Evolutionary conservation across 2,113 vertebrate genomes (phyloP).

Genomic region (Isichthys henryi): DNA sequence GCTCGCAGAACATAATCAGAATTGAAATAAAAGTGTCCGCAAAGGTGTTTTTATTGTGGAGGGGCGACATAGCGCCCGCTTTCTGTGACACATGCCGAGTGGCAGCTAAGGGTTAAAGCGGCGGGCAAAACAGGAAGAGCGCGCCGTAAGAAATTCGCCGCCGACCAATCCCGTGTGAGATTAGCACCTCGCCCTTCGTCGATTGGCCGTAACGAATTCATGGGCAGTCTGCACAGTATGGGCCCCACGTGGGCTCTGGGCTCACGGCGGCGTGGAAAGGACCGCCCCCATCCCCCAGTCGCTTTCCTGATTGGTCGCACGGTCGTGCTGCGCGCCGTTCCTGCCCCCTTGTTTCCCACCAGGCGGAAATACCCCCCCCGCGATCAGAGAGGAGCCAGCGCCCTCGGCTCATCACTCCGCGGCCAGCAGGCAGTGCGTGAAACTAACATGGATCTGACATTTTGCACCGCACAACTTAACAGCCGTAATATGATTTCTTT

Average conservation of each 20-base stretch:
- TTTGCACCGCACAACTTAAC: constrained; percentile 46
- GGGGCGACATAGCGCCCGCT: not conserved
- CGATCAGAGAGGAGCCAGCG: constrained; percentile 35
- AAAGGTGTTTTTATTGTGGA: not conserved
- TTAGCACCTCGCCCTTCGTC: constrained; percentile 50
- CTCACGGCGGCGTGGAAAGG: not conserved
- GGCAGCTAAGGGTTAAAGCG: constrained; percentile 63
- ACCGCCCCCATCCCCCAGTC: constrained; percentile 26
- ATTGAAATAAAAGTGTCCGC: not conserved
- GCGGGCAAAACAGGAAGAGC: constrained; percentile 50
- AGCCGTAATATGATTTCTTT: constrained; percentile 49
- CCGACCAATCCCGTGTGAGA: constrained; percentile 58
- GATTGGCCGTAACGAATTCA: constrained; percentile 51
- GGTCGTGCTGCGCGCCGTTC: constrained; percentile 19
- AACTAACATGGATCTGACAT: constrained; percentile 50
- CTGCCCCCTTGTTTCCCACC: constrained; percentile 51
- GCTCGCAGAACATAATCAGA: not conserved
- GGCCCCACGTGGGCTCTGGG: constrained; percentile 56
- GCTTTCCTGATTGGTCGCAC: constrained; percentile 44
- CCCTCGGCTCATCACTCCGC: constrained; percentile 43
- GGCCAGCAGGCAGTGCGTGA: constrained; percentile 51
- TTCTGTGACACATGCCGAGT: constrained; percentile 27
- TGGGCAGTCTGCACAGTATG: constrained; percentile 32
- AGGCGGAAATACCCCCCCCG: constrained; percentile 56
- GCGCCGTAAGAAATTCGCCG: constrained; percentile 42